Percentiles rank a stretch among this genome's conserved stretches.
These are phyloP conservation scores for Lasioglossum zephyrum DNA, from an alignment of 2,888 invertebrate species.

Conservation along the genomic window DNA sequence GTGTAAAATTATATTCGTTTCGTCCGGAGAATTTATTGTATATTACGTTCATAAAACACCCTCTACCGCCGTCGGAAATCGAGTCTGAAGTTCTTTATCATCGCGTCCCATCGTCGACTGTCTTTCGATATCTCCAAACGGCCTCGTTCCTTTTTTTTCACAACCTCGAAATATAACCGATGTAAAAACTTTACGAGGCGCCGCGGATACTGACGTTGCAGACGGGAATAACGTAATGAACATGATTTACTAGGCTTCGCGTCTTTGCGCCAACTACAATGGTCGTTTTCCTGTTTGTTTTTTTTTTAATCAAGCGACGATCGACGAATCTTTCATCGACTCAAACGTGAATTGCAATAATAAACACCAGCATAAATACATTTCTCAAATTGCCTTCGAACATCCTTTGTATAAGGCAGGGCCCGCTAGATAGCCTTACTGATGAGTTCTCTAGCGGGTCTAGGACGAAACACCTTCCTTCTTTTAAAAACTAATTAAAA, in stretches of 20 bases:
- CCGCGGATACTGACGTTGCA: background rate
- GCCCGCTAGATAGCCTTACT: too few species aligned
- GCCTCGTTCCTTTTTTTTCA: background rate
- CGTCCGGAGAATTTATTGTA: conserved; percentile 21
- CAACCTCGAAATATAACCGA: background rate
- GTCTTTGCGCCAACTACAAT: background rate
- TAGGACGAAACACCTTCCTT: too few species aligned
- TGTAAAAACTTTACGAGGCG: background rate
- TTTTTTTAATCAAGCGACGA: background rate
- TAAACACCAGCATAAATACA: too few species aligned
- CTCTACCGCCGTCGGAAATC: background rate
- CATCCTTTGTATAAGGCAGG: too few species aligned
- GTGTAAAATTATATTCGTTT: background rate
- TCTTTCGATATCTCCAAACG: conserved; percentile 11
- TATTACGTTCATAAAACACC: conserved; percentile 5
- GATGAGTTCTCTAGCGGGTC: too few species aligned
- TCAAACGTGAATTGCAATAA: too few species aligned
- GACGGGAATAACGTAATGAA: background rate
- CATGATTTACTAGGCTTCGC: background rate
- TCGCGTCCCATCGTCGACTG: background rate
- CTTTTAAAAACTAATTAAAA: too few species aligned
- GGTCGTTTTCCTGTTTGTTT: background rate
- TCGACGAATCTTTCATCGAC: background rate
- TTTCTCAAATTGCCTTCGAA: too few species aligned
- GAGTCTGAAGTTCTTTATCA: conserved; percentile 17